Evolutionary conservation across 2,888 invertebrate genomes (phyloP), one percentile per base, ranked within the genome.

Genomic region (Orthonevra nobilis): DNA sequence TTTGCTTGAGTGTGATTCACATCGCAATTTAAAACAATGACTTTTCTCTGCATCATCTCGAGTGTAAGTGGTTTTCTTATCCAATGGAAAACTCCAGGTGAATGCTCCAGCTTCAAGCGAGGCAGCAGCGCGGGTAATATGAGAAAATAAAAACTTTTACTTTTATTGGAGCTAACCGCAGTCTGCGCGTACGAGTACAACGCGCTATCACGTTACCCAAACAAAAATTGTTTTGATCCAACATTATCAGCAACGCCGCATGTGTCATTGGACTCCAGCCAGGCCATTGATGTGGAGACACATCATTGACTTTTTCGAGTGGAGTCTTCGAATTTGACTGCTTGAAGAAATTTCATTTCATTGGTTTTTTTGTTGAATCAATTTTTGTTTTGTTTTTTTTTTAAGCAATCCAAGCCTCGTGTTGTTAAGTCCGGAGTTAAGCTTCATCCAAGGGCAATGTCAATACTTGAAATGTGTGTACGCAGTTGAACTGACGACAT

Each of bases 361-460:
- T n/a, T n/a, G n/a, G n/a, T n/a, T n/a, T n/a, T n/a, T n/a, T n/a
- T n/a, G n/a, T n/a, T n/a, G n/a, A n/a, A n/a, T n/a, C n/a, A n/a
- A n/a, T n/a, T n/a, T n/a, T 5, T 23, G 23, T 23, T 23, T 23
- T 23, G 23, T 23, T 4, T 23, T 23, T 23, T 3, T 19, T 9
- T 50, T 38, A 15, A 28, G 63, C 32, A 63, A 63, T 48, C 38
- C 20, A 38, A 63, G 32, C 17, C 30, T 61, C 10, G 48, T n/a
- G 26, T n/a, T 48, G 19, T 38, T 3, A 17, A 19, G n/a, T 42
- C 44, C 30, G 40, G 63, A 52, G 30, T 75, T 23, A 6, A 61
- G 66, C 19, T 44, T 12, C 15, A 20, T 54, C 42, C 79, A 79
- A 79, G 79, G 79, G 64, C 79, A 79, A 73, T 77, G 77, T 72